These are phyloP conservation scores for Ibidorhyncha struthersii DNA, from an alignment of 2,113 vertebrate genomes.

Conservation along the genomic window DNA sequence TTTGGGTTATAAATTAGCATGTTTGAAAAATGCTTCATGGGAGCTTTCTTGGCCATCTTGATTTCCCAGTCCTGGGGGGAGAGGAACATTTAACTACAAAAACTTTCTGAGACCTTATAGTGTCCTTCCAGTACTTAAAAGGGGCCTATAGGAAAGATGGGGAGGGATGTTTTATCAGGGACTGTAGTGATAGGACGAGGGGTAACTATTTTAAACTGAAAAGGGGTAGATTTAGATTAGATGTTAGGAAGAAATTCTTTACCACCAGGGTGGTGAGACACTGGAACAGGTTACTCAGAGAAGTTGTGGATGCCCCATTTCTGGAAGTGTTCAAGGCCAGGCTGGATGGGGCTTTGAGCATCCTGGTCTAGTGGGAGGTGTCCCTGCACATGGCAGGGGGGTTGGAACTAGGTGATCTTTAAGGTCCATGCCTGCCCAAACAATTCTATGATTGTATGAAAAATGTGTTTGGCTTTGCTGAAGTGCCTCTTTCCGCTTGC, in stretches of 20 bases:
- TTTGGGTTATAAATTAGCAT: background rate
- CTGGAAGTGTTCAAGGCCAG: background rate
- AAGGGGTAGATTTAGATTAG: background rate
- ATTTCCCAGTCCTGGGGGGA: background rate
- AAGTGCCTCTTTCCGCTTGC: background rate
- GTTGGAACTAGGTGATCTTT: accelerated
- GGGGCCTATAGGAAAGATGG: background rate
- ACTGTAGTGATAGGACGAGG: background rate
- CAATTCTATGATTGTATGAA: background rate
- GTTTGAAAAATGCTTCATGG: background rate
- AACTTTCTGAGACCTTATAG: background rate
- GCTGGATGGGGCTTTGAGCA: background rate
- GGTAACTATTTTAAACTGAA: background rate
- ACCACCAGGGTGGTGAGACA: accelerated
- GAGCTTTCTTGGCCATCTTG: background rate
- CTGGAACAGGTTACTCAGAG: background rate
- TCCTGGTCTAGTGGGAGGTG: accelerated
- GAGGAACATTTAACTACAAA: background rate
- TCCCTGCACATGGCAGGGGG: background rate
- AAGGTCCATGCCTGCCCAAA: background rate
- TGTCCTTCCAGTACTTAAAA: background rate
- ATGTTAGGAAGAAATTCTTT: background rate
- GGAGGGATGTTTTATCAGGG: background rate
- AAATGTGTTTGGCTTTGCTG: background rate
- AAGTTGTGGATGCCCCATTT: accelerated